Conservation (phyloP, 1,140 invertebrate genomes). For the Drosophila kikkawai region DNA sequence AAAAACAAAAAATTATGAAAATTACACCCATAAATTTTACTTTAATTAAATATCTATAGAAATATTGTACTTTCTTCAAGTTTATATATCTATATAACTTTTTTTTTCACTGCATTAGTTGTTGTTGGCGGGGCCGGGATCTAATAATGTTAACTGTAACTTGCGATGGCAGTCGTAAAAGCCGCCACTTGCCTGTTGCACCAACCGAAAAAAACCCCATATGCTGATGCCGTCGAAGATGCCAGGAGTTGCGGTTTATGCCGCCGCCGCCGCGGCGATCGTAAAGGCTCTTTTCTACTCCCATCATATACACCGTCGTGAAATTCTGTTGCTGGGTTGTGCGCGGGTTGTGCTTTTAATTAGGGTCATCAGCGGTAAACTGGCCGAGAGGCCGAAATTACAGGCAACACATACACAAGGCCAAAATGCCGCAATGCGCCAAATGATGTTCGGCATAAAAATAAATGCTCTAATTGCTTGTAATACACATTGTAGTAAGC, state of each 20-base stretch:
- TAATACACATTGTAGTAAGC: constrained; percentile 33
- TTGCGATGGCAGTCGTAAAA: constrained; percentile 68
- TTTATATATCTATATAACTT: neutral
- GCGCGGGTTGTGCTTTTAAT: constrained; percentile 59
- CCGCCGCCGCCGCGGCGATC: constrained; percentile 48
- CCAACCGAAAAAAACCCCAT: constrained; percentile 11
- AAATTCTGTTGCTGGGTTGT: constrained; percentile 45
- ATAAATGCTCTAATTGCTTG: constrained; percentile 48
- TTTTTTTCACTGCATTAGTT: constrained; percentile 24
- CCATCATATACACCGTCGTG: constrained; percentile 11
- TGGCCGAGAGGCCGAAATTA: constrained; percentile 47
- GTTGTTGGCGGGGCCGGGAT: constrained; percentile 42
- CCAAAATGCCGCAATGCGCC: constrained; percentile 20
- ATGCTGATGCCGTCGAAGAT: constrained; percentile 54
- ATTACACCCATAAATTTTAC: neutral
- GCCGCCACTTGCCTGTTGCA: constrained; percentile 42
- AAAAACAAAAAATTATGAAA: neutral
- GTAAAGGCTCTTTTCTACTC: constrained; percentile 41
- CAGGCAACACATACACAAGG: constrained; percentile 29
- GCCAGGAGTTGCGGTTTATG: constrained; percentile 43
- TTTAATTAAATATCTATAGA: neutral
- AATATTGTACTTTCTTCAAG: constrained; percentile 2
- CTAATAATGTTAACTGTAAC: constrained; percentile 80
- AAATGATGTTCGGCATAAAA: constrained; percentile 49
- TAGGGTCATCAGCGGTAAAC: constrained; percentile 60